Percentiles rank a stretch among this genome's conserved stretches.
Evolutionary conservation across 2,888 invertebrate genomes (phyloP).

Genomic region (Ptilodon capucinus): DNA sequence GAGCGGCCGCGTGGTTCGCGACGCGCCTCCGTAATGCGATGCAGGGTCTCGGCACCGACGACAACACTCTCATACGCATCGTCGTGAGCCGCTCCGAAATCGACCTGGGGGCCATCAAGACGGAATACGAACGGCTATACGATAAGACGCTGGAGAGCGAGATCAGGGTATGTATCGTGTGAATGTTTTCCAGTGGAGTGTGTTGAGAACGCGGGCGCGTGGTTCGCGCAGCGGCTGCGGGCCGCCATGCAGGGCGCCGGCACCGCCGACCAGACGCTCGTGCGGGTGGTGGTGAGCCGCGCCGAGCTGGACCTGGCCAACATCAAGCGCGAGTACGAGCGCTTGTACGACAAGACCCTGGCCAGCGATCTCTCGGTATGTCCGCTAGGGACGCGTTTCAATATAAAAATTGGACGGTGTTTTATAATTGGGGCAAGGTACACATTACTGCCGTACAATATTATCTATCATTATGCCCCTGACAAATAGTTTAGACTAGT

Average conservation of each 20-base stretch:
- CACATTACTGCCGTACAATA: too few species aligned
- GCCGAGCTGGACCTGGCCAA: conserved; percentile 87
- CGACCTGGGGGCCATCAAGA: conserved; percentile 87
- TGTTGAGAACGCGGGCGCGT: conserved; percentile 86
- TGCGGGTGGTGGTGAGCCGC: conserved; percentile 86
- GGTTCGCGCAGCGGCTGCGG: conserved; percentile 87
- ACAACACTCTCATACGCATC: conserved; percentile 86
- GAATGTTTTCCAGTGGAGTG: conserved; percentile 84
- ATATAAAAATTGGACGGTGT: neutral
- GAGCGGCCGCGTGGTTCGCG: conserved; percentile 87
- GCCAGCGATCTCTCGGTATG: conserved; percentile 84
- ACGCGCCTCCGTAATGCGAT: conserved; percentile 84
- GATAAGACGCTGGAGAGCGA: conserved; percentile 86
- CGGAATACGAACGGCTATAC: conserved; percentile 87
- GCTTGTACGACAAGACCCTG: conserved; percentile 86
- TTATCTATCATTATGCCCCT: too few species aligned
- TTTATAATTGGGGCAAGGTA: too few species aligned
- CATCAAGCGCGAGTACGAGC: conserved; percentile 87
- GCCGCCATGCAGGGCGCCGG: conserved; percentile 86
- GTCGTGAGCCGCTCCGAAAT: conserved; percentile 87
- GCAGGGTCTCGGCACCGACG: conserved; percentile 88
- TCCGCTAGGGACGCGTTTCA: conserved; percentile 4
- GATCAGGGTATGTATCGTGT: conserved; percentile 76
- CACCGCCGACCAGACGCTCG: conserved; percentile 86
- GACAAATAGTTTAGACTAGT: too few species aligned